Evolutionary conservation across 2,797 vertebrate species (phyloP), one percentile per base, ranked within the genome.

Genomic region (Petrocephalus schoutedeni): DNA sequence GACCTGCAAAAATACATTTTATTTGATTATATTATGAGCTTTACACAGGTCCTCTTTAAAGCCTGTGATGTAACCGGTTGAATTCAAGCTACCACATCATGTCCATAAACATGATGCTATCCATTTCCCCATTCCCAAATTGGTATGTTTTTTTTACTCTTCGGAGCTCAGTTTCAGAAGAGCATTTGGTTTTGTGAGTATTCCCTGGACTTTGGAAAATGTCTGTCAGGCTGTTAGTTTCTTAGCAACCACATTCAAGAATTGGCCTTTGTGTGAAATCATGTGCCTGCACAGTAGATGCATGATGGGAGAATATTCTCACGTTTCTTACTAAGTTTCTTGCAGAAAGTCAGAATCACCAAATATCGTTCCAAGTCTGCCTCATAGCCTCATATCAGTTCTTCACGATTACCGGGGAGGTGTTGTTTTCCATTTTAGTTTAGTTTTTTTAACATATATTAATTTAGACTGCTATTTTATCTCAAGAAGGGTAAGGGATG

Each of bases 1-100:
- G 92, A n/a, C 95, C 94, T 94, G 74, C 4, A 51, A 28, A 71
- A 67, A 85, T 36, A 54, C 2, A 41, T 45, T n/a, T 86, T 86
- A 14, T n/a, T 23, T 86, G 28, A 36, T 36, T 53, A 36, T 23
- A 54, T 23, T 53, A 36, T 74, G 21, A 36, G 23, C 6, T 77
- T 41, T 77, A 41, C 71, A 77, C 16, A 45, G 36, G 36, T 3
- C 16, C 2, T 45, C 32, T 77, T 19, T 41, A 77, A 41, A 36
- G 28, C 12, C 4, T 41, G 32, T 74, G 14, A 36, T 45, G 14
- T 77, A 7, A 77, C 32, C 32, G 19, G 5, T 19, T 77, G 19
- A 45, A 77, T 77, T 16, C 32, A 45, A 45, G 71, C 16, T 77
- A 16, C 71, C 71, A 74, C 6, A 41, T 12, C 67, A 77, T 36